These are phyloP conservation scores for Phaedon cochleariae DNA, from an alignment of 2,888 invertebrate species.

Conservation along the genomic window DNA sequence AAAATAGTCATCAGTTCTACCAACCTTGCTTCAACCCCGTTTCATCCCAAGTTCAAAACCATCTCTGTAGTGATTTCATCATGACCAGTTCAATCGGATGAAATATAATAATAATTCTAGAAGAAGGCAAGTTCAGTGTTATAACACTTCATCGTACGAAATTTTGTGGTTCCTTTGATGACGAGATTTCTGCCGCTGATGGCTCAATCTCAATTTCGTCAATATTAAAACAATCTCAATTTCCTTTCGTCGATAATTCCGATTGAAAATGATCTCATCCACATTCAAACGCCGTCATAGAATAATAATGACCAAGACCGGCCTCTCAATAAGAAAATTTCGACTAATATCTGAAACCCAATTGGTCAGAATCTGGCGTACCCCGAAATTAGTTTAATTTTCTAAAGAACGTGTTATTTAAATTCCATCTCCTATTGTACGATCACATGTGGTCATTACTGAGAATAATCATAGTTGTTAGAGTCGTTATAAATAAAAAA, in stretches of 20 bases:
- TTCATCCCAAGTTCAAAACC: no score
- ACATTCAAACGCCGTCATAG: not conserved
- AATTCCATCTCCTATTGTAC: slow-evolving; percentile 62
- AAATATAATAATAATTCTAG: no score
- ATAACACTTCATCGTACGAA: not conserved
- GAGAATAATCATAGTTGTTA: slow-evolving; percentile 58
- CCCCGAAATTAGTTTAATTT: slow-evolving; percentile 60
- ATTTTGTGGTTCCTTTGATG: not conserved
- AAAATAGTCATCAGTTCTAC: no score
- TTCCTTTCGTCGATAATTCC: not conserved
- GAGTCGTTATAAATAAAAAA: slow-evolving; percentile 46
- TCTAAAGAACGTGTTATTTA: slow-evolving; percentile 58
- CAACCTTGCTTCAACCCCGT: no score
- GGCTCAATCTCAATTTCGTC: not conserved
- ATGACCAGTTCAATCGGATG: no score
- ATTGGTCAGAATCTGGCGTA: slow-evolving; percentile 18
- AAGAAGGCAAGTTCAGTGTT: no score
- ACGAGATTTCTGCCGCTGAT: not conserved
- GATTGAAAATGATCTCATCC: not conserved
- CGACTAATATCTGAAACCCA: slow-evolving; percentile 14
- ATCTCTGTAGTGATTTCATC: no score
- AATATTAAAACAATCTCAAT: not conserved
- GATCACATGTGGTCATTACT: slow-evolving; percentile 57
- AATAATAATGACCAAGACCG: not conserved
- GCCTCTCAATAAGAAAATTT: slow-evolving; percentile 8